Evolutionary conservation across 2,113 vertebrate genomes (phyloP).

Genomic region (Amphiprion ocellaris): DNA sequence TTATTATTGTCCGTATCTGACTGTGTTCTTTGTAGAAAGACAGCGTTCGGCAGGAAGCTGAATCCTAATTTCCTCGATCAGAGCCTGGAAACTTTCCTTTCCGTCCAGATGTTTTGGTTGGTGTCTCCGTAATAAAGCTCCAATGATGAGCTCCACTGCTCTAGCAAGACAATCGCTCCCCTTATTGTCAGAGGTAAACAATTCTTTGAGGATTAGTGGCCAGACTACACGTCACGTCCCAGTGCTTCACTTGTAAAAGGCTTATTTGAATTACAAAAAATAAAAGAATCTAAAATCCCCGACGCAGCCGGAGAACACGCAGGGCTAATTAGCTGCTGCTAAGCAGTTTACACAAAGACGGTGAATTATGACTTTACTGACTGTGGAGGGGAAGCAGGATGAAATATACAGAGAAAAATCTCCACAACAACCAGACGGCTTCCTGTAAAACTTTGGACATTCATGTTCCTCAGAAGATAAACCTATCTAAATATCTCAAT

Average conservation of each 20-base stretch:
- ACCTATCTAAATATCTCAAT: too few relatives aligned
- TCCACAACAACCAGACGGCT: too few relatives aligned
- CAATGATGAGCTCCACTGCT: slow-evolving; percentile 44
- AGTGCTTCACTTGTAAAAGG: slow-evolving; percentile 45
- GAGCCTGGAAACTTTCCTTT: neutral
- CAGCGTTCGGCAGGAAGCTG: too few relatives aligned
- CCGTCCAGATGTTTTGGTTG: slow-evolving; percentile 1
- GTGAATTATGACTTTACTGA: slow-evolving; percentile 44
- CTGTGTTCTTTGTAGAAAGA: too few relatives aligned
- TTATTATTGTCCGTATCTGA: too few relatives aligned
- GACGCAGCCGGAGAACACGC: slow-evolving; percentile 46
- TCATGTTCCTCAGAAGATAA: too few relatives aligned
- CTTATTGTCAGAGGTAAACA: slow-evolving; percentile 52
- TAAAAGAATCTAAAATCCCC: slow-evolving; percentile 17
- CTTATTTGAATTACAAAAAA: slow-evolving; percentile 48
- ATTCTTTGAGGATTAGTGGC: slow-evolving; percentile 40
- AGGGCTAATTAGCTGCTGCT: slow-evolving; percentile 51
- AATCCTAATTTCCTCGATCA: neutral
- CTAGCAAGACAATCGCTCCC: slow-evolving; percentile 14
- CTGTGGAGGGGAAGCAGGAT: neutral
- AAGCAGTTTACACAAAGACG: slow-evolving; percentile 63
- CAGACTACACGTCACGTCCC: slow-evolving; percentile 56
- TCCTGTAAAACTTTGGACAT: too few relatives aligned
- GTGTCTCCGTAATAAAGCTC: slow-evolving; percentile 7
- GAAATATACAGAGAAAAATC: neutral